phyloP scores from a whole-genome alignment of 2,797 vertebrate species.

The Tauraco hartlaubi region DNA sequence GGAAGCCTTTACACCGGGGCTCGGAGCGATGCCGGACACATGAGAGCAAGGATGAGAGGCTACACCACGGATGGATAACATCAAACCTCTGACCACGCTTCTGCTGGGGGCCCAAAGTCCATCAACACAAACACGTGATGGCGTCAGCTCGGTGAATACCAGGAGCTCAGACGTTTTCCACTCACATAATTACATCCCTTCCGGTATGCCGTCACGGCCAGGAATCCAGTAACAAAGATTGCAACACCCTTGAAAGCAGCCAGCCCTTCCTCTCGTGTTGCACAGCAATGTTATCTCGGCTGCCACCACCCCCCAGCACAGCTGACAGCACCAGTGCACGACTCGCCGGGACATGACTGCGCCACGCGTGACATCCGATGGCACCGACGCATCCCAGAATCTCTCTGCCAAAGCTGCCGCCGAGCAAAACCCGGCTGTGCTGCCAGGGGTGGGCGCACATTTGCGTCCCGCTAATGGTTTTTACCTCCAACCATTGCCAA shows the following conservation, averaged over 20 bases:
- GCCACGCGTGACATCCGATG: not conserved
- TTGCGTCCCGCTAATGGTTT: not conserved
- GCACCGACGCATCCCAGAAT: not conserved
- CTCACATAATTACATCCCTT: not conserved
- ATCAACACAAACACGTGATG: accelerated
- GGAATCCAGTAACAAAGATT: not conserved
- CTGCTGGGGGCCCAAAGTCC: accelerated
- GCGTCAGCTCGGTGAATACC: not conserved
- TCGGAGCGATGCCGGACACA: not conserved
- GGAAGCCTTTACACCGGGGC: not conserved
- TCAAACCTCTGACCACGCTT: not conserved
- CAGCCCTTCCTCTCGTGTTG: not conserved
- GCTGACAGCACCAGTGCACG: not conserved
- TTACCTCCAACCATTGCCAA: not conserved
- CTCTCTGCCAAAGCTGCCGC: not conserved
- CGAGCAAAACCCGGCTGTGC: not conserved
- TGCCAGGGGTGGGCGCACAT: accelerated
- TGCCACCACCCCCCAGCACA: not conserved
- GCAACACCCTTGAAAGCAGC: not conserved
- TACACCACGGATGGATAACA: accelerated
- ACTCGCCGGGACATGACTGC: accelerated
- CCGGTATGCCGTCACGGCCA: not conserved
- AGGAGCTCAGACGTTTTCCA: not conserved
- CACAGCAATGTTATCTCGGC: not conserved
- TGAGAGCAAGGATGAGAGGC: not conserved